phyloP scores from a whole-genome alignment of 2,888 invertebrate genomes.

The Cantharis rufa region DNA sequence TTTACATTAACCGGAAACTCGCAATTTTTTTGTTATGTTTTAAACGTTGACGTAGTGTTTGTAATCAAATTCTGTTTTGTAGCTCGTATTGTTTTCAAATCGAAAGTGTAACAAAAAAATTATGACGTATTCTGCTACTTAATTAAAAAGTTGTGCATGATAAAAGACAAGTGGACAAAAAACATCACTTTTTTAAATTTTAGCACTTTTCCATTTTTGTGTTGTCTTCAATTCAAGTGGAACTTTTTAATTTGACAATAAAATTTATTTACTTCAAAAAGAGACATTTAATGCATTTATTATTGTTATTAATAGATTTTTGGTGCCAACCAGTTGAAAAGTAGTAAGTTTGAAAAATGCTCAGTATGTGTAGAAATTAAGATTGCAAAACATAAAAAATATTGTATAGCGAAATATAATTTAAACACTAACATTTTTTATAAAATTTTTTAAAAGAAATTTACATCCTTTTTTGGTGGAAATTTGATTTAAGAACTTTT shows the following conservation, averaged over 20 bases:
- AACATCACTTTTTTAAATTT: conserved; percentile 31
- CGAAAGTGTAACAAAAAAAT: neutral
- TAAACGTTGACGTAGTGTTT: neutral
- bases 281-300: conserved; percentile 32
- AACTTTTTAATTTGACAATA: conserved; percentile 5
- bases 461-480: conserved; percentile 10
- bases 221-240: conserved; percentile 2
- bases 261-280: conserved; percentile 9
- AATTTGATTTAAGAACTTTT: conserved; percentile 24
- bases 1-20: neutral
- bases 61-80: neutral
- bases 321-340: conserved; percentile 47
- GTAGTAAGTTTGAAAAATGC: conserved; percentile 46
- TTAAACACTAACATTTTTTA: conserved; percentile 12
- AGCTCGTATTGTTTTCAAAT: neutral
- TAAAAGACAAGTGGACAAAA: conserved; percentile 3
- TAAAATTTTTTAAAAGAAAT: conserved; percentile 22
- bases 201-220: conserved; percentile 25
- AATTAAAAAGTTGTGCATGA: conserved; percentile 1
- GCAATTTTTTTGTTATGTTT: neutral
- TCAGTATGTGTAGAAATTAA: conserved; percentile 48
- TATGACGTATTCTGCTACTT: neutral
- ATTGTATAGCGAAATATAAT: conserved; percentile 31
- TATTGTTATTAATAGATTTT: conserved; percentile 31
- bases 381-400: conserved; percentile 23